Percentiles rank a stretch among this genome's conserved stretches.
phyloP scores from a whole-genome alignment of 1,140 invertebrate genomes.

The Pseudachorutes palmiensis region DNA sequence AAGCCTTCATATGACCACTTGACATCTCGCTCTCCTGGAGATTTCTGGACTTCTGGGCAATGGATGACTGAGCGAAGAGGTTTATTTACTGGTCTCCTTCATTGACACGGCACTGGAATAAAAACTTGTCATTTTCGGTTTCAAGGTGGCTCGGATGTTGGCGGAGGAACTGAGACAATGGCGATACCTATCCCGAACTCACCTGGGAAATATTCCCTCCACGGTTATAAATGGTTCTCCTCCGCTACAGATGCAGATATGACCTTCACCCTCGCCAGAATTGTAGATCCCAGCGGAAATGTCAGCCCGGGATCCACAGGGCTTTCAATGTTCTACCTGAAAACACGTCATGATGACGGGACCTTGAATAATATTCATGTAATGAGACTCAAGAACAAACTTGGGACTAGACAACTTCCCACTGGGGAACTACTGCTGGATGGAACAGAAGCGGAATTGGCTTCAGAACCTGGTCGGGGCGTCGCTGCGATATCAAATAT shows the following conservation, averaged over 20 bases:
- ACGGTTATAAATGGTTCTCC: constrained; percentile 56
- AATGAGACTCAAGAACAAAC: constrained; percentile 52
- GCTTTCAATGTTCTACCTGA: constrained; percentile 51
- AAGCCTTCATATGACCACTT: constrained; percentile 44
- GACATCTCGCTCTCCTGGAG: constrained; percentile 45
- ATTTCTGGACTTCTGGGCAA: constrained; percentile 57
- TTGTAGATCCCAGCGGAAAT: constrained; percentile 40
- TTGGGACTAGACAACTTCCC: constrained; percentile 53
- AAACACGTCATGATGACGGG: constrained; percentile 43
- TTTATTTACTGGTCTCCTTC: constrained; percentile 1
- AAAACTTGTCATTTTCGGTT: background rate
- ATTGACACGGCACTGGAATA: background rate
- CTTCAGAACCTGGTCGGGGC: constrained; percentile 50
- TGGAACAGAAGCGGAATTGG: constrained; percentile 47
- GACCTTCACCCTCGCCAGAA: constrained; percentile 51
- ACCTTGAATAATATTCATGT: constrained; percentile 51
- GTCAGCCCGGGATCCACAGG: constrained; percentile 46
- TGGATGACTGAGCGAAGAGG: constrained; percentile 57
- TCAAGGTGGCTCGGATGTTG: constrained; percentile 54
- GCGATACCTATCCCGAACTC: constrained; percentile 43
- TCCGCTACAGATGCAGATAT: constrained; percentile 56
- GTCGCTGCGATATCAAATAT: constrained; percentile 51
- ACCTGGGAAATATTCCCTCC: constrained; percentile 45
- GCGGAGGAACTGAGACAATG: constrained; percentile 51
- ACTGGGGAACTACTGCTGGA: constrained; percentile 54